Evolutionary conservation across 2,113 vertebrate genomes (phyloP), one percentile per base, ranked within the genome.

Genomic region (Zootoca vivipara): DNA sequence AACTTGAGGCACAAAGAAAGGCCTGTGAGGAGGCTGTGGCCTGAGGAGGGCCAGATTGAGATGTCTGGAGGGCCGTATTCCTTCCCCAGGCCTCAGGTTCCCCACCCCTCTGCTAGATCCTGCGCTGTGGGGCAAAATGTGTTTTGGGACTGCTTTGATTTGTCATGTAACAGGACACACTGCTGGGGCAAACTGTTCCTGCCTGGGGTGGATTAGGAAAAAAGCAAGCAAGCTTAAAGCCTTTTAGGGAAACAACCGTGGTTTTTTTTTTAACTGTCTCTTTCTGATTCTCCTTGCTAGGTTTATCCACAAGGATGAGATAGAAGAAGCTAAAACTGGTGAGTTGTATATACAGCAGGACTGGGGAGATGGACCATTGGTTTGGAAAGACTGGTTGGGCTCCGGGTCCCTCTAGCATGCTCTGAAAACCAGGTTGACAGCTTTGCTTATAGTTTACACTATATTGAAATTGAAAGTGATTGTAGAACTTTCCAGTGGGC

Each of bases 281-380:
- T 78, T 52, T 83, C 74, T 30, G 2, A 58, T 35, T 82, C 67
- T 28, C 33, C 46, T 52, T 35, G 5, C 52, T 78, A 90, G 89
- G 89, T 78, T 83, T 90, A 69, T 90, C 89, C 28, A 90, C 85
- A 30, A 69, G 89, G 85, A 90, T 90, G 89, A 83, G 89, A 83
- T 90, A 86, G 73, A 82, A 38, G 42, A 65, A 12, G 5, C 20
- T 28, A 6, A 20, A 67, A 56, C 46, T 22, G 85, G 89, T 86
- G 79, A 90, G 89, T 67, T 16, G 22, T 33, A 24, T 88, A 6
- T 52, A 24, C 8, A 26, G 4, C 3, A 24, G 33, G 38, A 9
- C 33, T 7, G 40, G 46, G 13, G 35, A 38, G 33, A 26, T 70
- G 30, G 26, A 2, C 28, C 20, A 1, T 33, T 33, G 2, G 6